phyloP scores from a whole-genome alignment of 2,888 invertebrate species.

The Caenorhabditis sinica region DNA sequence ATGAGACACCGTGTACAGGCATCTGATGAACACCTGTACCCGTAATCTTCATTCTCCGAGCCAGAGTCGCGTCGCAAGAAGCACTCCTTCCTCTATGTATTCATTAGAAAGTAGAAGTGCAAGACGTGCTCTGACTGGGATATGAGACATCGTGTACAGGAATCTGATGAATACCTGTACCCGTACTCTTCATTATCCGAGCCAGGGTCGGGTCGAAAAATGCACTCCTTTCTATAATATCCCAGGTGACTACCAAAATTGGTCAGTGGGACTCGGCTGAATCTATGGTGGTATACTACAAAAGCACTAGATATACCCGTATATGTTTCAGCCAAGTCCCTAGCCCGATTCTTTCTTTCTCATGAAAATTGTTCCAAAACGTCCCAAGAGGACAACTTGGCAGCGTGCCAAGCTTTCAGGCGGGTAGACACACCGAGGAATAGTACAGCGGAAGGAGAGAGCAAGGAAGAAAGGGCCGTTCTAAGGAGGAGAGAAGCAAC shows the following conservation, averaged over 20 bases:
- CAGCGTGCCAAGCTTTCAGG: constrained; percentile 30
- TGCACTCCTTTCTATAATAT: constrained; percentile 4
- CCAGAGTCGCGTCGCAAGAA: neutral
- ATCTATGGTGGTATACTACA: constrained; percentile 48
- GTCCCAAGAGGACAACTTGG: constrained; percentile 11
- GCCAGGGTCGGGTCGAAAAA: constrained; percentile 36
- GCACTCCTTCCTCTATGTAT: constrained; percentile 7
- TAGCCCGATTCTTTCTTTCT: neutral
- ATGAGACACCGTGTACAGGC: constrained; percentile 62
- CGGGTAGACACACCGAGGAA: neutral
- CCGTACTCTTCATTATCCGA: constrained; percentile 69
- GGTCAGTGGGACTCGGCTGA: constrained; percentile 58
- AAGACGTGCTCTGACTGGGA: constrained; percentile 56
- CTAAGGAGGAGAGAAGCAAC: constrained; percentile 11
- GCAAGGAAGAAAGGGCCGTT: constrained; percentile 11
- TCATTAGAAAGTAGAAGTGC: constrained; percentile 16
- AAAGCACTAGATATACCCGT: constrained; percentile 58
- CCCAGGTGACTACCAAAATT: neutral
- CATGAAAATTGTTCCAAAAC: neutral
- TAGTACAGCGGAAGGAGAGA: neutral
- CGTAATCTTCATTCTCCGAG: neutral
- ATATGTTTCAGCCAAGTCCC: constrained; percentile 69
- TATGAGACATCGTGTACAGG: constrained; percentile 56
- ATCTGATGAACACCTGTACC: neutral
- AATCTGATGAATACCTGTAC: constrained; percentile 44